phyloP scores from a whole-genome alignment of 2,888 invertebrate species.

The Diarsia rubi region DNA sequence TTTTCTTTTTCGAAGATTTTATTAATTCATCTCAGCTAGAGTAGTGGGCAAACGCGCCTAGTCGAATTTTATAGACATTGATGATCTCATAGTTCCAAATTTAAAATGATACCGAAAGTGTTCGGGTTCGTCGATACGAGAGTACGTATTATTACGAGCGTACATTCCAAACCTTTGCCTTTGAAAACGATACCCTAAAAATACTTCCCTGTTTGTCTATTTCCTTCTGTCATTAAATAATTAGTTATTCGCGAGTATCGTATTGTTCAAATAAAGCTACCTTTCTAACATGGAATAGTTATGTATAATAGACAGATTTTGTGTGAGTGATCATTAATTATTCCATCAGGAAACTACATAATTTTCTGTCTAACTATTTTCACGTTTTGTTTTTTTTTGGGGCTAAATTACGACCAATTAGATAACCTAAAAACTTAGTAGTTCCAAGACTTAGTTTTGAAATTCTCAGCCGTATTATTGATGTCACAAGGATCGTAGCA shows the following conservation, averaged over 20 bases:
- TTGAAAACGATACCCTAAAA: not conserved
- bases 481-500: not conserved
- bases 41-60: constrained; percentile 15
- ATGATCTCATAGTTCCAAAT: constrained; percentile 53
- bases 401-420: not conserved
- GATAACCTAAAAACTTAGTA: not conserved
- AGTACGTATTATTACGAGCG: constrained; percentile 1
- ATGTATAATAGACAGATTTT: no score
- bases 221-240: not conserved
- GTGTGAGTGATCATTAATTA: not conserved
- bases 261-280: not conserved
- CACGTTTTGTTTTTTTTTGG: not conserved
- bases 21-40: not conserved
- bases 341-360: not conserved
- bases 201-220: not conserved
- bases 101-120: constrained; percentile 49
- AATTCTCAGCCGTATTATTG: no score
- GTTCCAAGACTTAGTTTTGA: no score
- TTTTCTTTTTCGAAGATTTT: constrained; percentile 1
- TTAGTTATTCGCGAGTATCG: not conserved
- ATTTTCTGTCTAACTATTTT: not conserved
- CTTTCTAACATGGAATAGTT: not conserved
- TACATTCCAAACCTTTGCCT: constrained; percentile 1
- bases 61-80: constrained; percentile 41
- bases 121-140: constrained; percentile 17